These are phyloP conservation scores for Spinibarbus caldwelli DNA, from an alignment of 2,797 vertebrate species.

Conservation along the genomic window DNA sequence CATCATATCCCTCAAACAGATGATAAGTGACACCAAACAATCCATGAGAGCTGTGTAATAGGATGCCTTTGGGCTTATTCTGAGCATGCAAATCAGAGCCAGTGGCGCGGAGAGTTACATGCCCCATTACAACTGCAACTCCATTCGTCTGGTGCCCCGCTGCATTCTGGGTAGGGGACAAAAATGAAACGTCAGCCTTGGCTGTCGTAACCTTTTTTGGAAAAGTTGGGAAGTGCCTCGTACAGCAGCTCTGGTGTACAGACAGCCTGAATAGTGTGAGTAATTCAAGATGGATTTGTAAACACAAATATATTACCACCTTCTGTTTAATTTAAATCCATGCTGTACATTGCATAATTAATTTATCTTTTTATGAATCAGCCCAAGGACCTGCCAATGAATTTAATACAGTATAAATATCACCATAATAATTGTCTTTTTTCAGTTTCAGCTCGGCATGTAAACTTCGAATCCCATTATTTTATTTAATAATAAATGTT, in stretches of 20 bases:
- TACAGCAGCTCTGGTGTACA: constrained; percentile 39
- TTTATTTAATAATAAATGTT: neutral
- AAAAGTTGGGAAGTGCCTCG: constrained; percentile 56
- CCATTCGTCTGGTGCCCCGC: constrained; percentile 52
- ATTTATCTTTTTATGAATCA: neutral
- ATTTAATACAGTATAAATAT: too few relatives aligned
- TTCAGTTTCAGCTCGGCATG: neutral
- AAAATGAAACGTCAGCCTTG: constrained; percentile 65
- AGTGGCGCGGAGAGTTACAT: constrained; percentile 56
- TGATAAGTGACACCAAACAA: constrained; percentile 77
- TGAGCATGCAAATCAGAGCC: constrained; percentile 71
- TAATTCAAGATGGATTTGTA: constrained; percentile 52
- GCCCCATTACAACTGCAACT: constrained; percentile 48
- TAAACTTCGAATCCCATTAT: neutral
- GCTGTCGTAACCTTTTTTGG: constrained; percentile 76
- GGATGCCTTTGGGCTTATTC: constrained; percentile 77
- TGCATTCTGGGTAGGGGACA: constrained; percentile 69
- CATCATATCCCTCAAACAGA: constrained; percentile 71
- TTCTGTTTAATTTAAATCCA: constrained; percentile 14
- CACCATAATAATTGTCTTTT: neutral
- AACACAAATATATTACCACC: constrained; percentile 63
- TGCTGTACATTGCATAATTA: neutral
- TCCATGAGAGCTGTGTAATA: constrained; percentile 79
- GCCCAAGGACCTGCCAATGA: neutral
- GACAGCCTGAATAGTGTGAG: constrained; percentile 56